Evolutionary conservation across 2,113 vertebrate species (phyloP).

Genomic region (Thomomys bottae): DNA sequence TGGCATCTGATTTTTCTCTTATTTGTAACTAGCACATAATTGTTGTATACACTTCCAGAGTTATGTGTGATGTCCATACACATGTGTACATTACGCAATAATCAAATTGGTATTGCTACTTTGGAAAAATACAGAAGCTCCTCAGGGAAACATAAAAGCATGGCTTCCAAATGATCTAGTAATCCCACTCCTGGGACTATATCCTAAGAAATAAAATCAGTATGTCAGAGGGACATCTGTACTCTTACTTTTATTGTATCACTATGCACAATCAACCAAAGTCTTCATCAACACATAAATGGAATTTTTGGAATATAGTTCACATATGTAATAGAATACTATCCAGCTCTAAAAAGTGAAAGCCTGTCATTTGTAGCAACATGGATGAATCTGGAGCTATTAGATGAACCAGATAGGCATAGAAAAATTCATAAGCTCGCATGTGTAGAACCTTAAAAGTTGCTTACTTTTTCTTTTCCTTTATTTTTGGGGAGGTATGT

Average conservation of each 20-base stretch:
- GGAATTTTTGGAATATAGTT: too few species aligned
- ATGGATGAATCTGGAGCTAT: not conserved
- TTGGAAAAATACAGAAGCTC: not conserved
- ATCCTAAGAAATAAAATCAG: not conserved
- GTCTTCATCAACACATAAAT: too few species aligned
- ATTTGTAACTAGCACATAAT: not conserved
- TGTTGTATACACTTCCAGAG: not conserved
- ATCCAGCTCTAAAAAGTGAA: not conserved
- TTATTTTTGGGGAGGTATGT: too few species aligned
- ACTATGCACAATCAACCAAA: not conserved
- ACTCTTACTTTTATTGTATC: not conserved
- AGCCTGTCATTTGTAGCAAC: not conserved
- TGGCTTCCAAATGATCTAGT: not conserved
- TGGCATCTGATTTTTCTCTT: not conserved
- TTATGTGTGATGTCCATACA: not conserved
- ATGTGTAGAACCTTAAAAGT: too few species aligned
- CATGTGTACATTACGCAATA: not conserved
- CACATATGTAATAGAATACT: not conserved
- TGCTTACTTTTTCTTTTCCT: too few species aligned
- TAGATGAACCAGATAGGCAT: not conserved
- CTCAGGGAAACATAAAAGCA: not conserved
- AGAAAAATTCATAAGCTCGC: not conserved
- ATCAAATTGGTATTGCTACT: not conserved
- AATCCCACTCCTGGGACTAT: not conserved
- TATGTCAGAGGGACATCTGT: not conserved